Conservation (phyloP, 2,888 invertebrate species). For the Coremacera marginata region DNA sequence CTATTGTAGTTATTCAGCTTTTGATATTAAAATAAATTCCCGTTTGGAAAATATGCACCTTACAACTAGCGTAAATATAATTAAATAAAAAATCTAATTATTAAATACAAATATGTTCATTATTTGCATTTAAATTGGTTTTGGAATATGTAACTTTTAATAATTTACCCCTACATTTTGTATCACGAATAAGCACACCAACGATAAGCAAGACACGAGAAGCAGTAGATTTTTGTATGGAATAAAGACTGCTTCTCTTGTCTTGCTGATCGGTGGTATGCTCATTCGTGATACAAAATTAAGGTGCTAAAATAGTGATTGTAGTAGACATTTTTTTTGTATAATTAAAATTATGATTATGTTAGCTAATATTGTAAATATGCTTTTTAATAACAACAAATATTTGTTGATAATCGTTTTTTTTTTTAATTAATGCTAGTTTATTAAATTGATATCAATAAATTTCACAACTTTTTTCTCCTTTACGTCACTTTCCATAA, state of each 20-base stretch:
- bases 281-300: too few species aligned
- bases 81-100: conserved; percentile 65
- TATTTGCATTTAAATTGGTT: conserved; percentile 58
- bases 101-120: conserved; percentile 66
- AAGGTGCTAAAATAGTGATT: too few species aligned
- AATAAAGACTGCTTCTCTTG: too few species aligned
- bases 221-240: too few species aligned
- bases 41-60: too few species aligned
- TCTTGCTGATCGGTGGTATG: too few species aligned
- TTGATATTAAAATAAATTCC: neutral
- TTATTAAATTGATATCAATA: conserved; percentile 44
- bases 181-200: too few species aligned
- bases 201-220: too few species aligned
- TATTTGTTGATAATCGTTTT: conserved; percentile 41
- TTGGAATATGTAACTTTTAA: conserved; percentile 42
- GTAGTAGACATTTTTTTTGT: too few species aligned
- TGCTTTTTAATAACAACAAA: conserved; percentile 5
- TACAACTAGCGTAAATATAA: conserved; percentile 34
- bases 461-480: conserved; percentile 1
- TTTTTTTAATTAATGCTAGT: conserved; percentile 39
- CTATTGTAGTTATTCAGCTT: neutral
- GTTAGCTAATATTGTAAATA: conserved; percentile 34
- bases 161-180: too few species aligned
- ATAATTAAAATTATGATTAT: too few species aligned
- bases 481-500: conserved; percentile 39